A percentile compares a stretch with the other conserved stretches of the same genome.
Evolutionary conservation across 2,797 vertebrate species (phyloP).

Genomic region (Rhinatrema bivittatum): DNA sequence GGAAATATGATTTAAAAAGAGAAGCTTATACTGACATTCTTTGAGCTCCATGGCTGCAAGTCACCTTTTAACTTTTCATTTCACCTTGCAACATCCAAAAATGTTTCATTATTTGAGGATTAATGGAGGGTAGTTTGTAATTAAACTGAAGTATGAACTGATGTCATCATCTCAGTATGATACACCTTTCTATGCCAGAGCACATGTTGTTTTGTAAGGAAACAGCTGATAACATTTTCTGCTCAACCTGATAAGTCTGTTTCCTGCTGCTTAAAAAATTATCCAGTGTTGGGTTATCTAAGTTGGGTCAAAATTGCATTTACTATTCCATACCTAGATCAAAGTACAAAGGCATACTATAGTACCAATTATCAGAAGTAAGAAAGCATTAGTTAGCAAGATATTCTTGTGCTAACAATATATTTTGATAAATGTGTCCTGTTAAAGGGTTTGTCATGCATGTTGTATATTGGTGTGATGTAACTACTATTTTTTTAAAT

Average conservation of each 20-base stretch:
- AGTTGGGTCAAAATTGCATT: constrained; percentile 61
- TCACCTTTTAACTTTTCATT: constrained; percentile 56
- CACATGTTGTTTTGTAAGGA: constrained; percentile 99
- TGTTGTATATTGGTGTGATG: no score
- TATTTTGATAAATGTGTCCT: no score
- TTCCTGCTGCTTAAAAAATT: constrained; percentile 96
- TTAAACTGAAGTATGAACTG: constrained; percentile 95
- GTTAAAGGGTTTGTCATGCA: no score
- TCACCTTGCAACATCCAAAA: constrained; percentile 66
- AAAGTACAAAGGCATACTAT: no score
- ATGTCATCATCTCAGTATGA: constrained; percentile 98
- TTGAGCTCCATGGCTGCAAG: no score
- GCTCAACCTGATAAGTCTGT: constrained; percentile 91
- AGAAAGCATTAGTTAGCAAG: no score
- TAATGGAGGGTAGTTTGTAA: constrained; percentile 93
- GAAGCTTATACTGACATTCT: no score
- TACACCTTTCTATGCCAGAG: constrained; percentile 94
- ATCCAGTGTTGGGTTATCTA: constrained; percentile 83
- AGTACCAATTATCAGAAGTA: no score
- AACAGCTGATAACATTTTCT: constrained; percentile 99
- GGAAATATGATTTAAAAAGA: no score
- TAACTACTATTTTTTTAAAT: no score
- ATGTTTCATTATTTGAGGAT: constrained; percentile 75
- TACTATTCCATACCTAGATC: constrained; percentile 51
- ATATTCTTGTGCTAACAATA: no score